Base-by-base conservation (phyloP, 2,113 vertebrate genomes). In the Leptocoma aspasia region DNA sequence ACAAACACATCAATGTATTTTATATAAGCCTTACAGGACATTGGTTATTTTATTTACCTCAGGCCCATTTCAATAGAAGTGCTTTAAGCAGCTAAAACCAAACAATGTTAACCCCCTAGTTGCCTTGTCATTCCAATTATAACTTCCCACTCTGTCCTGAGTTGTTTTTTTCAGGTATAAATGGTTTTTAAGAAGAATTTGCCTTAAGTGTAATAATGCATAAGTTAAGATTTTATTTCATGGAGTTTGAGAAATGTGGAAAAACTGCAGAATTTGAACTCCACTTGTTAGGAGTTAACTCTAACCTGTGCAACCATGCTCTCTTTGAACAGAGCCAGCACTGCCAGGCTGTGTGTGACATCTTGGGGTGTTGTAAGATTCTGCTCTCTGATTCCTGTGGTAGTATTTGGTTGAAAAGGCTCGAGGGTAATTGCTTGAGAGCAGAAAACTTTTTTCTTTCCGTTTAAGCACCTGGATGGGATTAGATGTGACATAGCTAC, bases 1-100 rank as follows among this genome's bases (percentile, higher is more conserved):
- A 95, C 91, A 95, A 94, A 86, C 47, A 76, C 71, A 59, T 96
- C 72, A 92, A 80, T 94, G 80, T 96, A 45, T 81, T 95, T 96
- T 81, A 78, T 75, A 42, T n/a, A 93, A 81, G 60, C 39, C 61
- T 94, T 92, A 33, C 56, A 94, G 82, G 44, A 64, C 71, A 49
- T 20, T 6, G 61, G 82, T 92, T 96, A 56, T 90, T 95, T 94
- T 92, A 90, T 93, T 96, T 97, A 90, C 85, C 44, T 41, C 22
- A 78, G 64, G 52, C 59, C 49, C 59, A 41, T 96, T 94, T 94
- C 35, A 42, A 84, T 75, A 27, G 70, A 86, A 92, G 87, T 83
- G 39, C 30, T 86, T 80, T 66, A 88, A 94, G 60, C 26, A 88
- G 71, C 72, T 83, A 37, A 90, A 94, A 27, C 71, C 75, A 90